These are phyloP conservation scores for Astreopora myriophthalma DNA, from an alignment of 64 coral and sea anemone genomes.

Conservation along the genomic window DNA sequence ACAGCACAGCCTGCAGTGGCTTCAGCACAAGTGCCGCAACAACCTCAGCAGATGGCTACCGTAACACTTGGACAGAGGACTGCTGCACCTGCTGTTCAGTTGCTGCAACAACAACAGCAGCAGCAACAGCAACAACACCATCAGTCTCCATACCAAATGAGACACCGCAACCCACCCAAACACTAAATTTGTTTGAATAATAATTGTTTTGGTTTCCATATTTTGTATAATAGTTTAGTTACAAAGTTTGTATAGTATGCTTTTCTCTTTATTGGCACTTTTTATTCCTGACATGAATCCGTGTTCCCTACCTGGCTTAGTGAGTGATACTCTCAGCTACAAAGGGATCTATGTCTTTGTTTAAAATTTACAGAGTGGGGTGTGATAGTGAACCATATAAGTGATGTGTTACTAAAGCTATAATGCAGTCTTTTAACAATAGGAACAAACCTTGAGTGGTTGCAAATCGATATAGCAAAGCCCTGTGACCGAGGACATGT, in stretches of 20 bases:
- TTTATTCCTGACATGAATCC: neutral
- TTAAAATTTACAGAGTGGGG: neutral
- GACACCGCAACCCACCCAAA: slow-evolving; percentile 54
- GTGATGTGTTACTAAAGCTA: no score
- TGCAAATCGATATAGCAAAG: no score
- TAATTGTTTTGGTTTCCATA: neutral
- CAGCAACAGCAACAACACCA: slow-evolving; percentile 12
- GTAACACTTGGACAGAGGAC: slow-evolving; percentile 20
- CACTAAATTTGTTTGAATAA: neutral
- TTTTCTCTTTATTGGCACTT: neutral
- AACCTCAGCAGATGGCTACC: slow-evolving; percentile 52
- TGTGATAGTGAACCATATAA: neutral
- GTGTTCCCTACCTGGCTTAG: neutral
- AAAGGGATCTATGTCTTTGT: no score
- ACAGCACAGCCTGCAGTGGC: slow-evolving; percentile 6
- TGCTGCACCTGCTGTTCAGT: neutral
- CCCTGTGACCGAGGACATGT: no score
- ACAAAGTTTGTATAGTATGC: neutral
- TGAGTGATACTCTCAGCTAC: neutral
- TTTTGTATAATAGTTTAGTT: neutral
- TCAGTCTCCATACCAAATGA: slow-evolving; percentile 4
- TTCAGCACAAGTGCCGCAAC: slow-evolving; percentile 45
- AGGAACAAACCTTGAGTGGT: no score
- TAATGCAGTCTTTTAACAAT: no score
- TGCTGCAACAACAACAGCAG: slow-evolving; percentile 56